Evolutionary conservation across 1,140 invertebrate genomes (phyloP), one percentile per base, ranked within the genome.

Genomic region (Conus ventricosus): DNA sequence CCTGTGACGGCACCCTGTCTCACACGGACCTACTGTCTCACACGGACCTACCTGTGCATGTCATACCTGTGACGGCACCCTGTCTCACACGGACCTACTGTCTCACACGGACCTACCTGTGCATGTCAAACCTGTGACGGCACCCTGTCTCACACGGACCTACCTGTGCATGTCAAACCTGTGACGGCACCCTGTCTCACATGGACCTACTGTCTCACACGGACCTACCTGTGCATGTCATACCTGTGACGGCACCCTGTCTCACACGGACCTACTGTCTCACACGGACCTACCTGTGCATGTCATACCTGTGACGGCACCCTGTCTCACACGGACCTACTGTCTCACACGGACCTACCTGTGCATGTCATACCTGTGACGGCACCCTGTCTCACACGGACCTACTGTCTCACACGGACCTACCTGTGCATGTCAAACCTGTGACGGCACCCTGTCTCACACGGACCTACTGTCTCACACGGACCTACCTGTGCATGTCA

Each of bases 111-210:
- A 39, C 39, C 39, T 39, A 78, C 76, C 81, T 86, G 39, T 86
- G 67, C 57, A 51, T 23, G 6, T n/a, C n/a, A n/a, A n/a, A n/a
- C n/a, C n/a, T n/a, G n/a, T n/a, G n/a, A n/a, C n/a, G n/a, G n/a
- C n/a, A n/a, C n/a, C n/a, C n/a, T n/a, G n/a, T 39, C 39, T 39
- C 39, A 39, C 39, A 39, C 39, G 39, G 39, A 39, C 39, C 39
- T 39, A 78, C 76, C 81, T 86, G 39, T 86, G 67, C 57, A 51
- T 23, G 6, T n/a, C n/a, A n/a, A n/a, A n/a, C n/a, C n/a, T n/a
- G n/a, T n/a, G n/a, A n/a, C n/a, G n/a, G n/a, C n/a, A n/a, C n/a
- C n/a, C n/a, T n/a, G n/a, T 39, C 39, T 39, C 39, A 39, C 39
- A 39, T 3, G 39, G 39, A 39, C 39, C 39, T 39, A 78, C 76